phyloP scores from a whole-genome alignment of 2,888 invertebrate genomes.

The Agrenia bidenticulata region DNA sequence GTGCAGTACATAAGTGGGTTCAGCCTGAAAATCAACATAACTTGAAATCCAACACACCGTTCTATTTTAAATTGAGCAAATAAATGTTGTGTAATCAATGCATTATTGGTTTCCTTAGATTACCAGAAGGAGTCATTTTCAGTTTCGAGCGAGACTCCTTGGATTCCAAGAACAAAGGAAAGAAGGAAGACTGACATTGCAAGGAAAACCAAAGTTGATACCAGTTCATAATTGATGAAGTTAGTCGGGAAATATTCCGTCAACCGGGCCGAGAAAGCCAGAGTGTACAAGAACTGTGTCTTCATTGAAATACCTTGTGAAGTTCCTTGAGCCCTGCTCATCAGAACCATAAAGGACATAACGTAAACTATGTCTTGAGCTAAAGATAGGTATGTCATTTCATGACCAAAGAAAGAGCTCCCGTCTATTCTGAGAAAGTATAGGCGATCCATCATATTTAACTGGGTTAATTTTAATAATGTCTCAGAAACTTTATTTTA shows the following conservation, averaged over 20 bases:
- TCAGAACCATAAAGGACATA: background rate
- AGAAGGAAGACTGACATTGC: background rate
- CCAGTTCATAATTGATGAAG: slow-evolving; percentile 1
- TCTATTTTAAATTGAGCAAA: no score
- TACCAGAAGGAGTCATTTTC: slow-evolving; percentile 1
- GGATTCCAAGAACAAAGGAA: background rate
- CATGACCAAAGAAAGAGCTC: background rate
- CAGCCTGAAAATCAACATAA: no score
- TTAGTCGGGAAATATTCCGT: background rate
- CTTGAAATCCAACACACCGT: no score
- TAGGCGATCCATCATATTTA: no score
- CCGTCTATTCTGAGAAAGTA: slow-evolving; percentile 1
- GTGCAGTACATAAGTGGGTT: no score
- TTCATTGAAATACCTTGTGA: background rate
- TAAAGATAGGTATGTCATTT: background rate
- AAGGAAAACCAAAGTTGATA: background rate
- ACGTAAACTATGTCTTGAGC: background rate
- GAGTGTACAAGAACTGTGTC: background rate
- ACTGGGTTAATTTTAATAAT: no score
- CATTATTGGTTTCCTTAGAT: no score
- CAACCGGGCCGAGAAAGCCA: background rate
- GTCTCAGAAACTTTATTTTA: no score
- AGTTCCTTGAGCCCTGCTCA: background rate
- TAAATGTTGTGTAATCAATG: no score
- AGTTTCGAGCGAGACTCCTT: background rate